Base-by-base conservation (phyloP, 2,888 invertebrate genomes). In the Plagodis pulveraria region DNA sequence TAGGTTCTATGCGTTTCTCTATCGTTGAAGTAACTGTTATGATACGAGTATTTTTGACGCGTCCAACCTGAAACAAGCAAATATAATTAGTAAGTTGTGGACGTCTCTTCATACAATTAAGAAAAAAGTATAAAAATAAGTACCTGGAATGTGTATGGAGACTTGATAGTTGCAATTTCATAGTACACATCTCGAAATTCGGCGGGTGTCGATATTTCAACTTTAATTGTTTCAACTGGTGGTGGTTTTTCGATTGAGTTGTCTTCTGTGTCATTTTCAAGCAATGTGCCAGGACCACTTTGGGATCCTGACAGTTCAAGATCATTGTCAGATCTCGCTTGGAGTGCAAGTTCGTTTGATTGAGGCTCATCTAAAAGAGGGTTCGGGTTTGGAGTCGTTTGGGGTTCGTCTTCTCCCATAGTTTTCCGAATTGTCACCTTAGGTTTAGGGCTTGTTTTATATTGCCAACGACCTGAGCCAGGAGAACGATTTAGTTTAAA, bases 71-170 rank as follows among this genome's bases (percentile, higher is more conserved):
- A 2, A 89, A 90, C 12, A 47, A 50, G 60, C 7, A 34, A 22
- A 48, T 12, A 0, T 36, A 36, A 47, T 6, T 10, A 9, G 33
- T 9, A 34, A 35, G 47, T 35, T 5, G 2, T 38, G 9, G 7
- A 38, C 9, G 2, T 1, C 6, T 38, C 38, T 38, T 9, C 9
- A 38, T 38, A 8, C 38, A 9, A 8, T 38, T 38, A 8, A 38
- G 9, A 2, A 9, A 33, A 33, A 8, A 45, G 6, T 43, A 43
- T 11, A 7, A 12, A 12, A 12, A 48, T 61, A 61, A 71, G 78
- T 93, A 97, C 97, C 95, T 97, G 97, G 88, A 97, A 98, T 58
- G 96, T 96, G 77, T 97, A 98, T 5, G 98, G 97, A 62, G 97
- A 97, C 84, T 96, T 97, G 69, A 98, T 96, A 2, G 98, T 98